Evolutionary conservation across 2,797 vertebrate species (phyloP).

Genomic region (Cirrhinus molitorella): DNA sequence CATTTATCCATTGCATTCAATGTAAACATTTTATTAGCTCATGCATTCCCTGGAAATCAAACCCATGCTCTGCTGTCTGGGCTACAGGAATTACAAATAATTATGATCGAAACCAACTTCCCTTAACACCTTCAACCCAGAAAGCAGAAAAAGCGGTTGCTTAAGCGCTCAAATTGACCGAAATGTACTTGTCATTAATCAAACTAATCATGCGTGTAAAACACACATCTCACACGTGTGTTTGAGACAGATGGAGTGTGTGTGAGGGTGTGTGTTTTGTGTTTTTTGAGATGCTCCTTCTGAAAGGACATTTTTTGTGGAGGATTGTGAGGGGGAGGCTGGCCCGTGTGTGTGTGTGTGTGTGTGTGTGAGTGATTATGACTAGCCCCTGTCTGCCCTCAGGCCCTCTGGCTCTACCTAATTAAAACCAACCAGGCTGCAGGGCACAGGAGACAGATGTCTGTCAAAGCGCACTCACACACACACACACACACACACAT

Average conservation of each 20-base stretch:
- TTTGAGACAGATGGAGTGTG: constrained; percentile 41
- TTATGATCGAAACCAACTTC: neutral
- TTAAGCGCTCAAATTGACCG: neutral
- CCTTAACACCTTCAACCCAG: neutral
- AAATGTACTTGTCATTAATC: constrained; percentile 28
- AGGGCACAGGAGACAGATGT: constrained; percentile 88
- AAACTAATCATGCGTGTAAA: constrained; percentile 29
- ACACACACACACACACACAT: constrained; percentile 64
- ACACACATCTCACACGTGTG: constrained; percentile 28
- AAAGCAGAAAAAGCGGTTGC: neutral
- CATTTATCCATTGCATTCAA: neutral
- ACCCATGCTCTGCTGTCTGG: neutral
- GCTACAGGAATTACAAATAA: neutral
- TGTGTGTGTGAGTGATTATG: constrained; percentile 78
- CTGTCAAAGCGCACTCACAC: constrained; percentile 76
- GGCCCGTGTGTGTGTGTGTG: constrained; percentile 70
- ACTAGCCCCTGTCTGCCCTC: constrained; percentile 77
- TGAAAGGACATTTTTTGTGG: constrained; percentile 77
- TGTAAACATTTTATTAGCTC: neutral
- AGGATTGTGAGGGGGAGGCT: constrained; percentile 83
- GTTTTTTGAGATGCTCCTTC: constrained; percentile 58
- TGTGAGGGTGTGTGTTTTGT: constrained; percentile 28
- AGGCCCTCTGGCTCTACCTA: constrained; percentile 87
- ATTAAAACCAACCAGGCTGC: constrained; percentile 89
- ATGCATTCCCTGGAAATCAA: neutral